phyloP scores from a whole-genome alignment of 2,888 invertebrate genomes.

The Nomada goodeniana region DNA sequence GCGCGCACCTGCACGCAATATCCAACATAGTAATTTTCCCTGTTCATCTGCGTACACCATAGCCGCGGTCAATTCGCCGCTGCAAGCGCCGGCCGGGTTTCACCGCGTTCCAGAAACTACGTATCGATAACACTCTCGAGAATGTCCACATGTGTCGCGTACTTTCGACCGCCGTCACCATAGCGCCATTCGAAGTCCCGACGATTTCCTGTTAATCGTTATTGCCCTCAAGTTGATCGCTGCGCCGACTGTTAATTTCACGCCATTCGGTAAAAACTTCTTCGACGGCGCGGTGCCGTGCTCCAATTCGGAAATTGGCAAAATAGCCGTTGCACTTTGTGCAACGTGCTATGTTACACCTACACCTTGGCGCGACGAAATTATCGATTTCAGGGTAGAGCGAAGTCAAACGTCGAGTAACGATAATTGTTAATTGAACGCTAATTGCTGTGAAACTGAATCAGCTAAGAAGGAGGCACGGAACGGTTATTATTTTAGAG shows the following conservation, averaged over 20 bases:
- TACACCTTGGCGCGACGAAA: background rate
- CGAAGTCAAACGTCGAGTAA: background rate
- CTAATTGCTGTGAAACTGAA: constrained; percentile 6
- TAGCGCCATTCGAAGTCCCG: constrained; percentile 5
- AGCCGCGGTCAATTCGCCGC: constrained; percentile 57
- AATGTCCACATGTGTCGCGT: constrained; percentile 37
- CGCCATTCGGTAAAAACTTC: background rate
- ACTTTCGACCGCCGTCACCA: constrained; percentile 35
- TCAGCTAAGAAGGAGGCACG: background rate
- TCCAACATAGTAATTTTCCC: constrained; percentile 52
- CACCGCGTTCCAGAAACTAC: constrained; percentile 50
- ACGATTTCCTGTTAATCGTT: constrained; percentile 49
- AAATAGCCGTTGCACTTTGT: no score
- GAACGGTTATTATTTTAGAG: background rate
- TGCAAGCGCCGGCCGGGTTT: constrained; percentile 51
- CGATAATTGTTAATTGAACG: constrained; percentile 35
- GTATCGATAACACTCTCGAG: constrained; percentile 56
- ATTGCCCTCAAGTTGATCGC: background rate
- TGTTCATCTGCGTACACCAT: constrained; percentile 44
- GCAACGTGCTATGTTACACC: no score
- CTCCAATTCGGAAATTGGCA: background rate
- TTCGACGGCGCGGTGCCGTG: background rate
- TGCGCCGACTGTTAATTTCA: background rate
- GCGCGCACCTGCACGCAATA: constrained; percentile 35
- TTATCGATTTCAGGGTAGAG: background rate